phyloP scores from a whole-genome alignment of 1,140 invertebrate genomes.

The Bombus confusus region DNA sequence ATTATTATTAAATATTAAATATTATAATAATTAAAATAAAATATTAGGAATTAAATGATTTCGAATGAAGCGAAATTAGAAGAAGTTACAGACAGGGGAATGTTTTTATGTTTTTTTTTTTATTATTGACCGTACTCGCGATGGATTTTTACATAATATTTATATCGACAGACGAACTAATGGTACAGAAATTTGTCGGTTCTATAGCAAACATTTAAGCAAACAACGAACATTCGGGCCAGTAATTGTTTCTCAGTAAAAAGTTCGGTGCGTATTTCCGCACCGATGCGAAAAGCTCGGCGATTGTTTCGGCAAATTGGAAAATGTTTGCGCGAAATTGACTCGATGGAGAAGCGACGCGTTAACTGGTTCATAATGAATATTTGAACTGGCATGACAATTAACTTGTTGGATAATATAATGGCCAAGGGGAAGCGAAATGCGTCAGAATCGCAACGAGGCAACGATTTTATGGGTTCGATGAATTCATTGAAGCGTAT shows the following conservation, averaged over 20 bases:
- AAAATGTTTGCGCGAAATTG: conserved; percentile 46
- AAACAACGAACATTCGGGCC: background rate
- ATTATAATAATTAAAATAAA: no score
- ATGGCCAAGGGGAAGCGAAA: conserved; percentile 41
- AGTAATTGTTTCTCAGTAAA: background rate
- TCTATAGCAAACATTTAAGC: background rate
- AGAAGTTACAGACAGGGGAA: no score
- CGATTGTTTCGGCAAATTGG: conserved; percentile 43
- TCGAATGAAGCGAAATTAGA: background rate
- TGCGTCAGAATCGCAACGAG: background rate
- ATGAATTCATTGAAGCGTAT: background rate
- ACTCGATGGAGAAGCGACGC: conserved; percentile 32
- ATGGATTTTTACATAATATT: background rate
- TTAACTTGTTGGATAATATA: conserved; percentile 65
- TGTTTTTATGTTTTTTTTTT: background rate
- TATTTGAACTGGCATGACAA: conserved; percentile 68
- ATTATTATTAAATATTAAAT: no score
- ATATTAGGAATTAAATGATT: background rate
- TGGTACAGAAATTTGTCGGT: no score
- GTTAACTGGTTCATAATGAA: conserved; percentile 60
- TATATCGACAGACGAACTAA: background rate
- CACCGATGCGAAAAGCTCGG: conserved; percentile 16
- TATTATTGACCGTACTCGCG: background rate
- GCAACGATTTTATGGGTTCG: conserved; percentile 14
- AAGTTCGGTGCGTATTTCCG: conserved; percentile 15